A percentile compares a stretch with the other conserved stretches of the same genome.
Evolutionary conservation across 2,113 vertebrate genomes (phyloP).

Genomic region (Anguilla rostrata): DNA sequence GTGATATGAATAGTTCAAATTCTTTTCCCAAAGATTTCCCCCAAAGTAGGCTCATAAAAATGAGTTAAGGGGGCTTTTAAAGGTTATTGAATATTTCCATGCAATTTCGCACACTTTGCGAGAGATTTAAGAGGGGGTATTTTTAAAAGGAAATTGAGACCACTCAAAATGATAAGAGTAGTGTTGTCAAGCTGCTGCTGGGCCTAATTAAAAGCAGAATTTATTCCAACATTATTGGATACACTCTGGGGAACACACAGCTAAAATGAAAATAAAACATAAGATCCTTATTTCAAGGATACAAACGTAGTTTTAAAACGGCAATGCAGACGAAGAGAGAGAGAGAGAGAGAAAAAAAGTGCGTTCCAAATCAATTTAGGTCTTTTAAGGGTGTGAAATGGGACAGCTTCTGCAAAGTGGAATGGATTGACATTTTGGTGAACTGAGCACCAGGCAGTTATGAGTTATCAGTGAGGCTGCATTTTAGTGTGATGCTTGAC

Average conservation of each 20-base stretch:
- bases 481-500: too few relatives aligned
- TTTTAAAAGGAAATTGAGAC: conserved; percentile 64
- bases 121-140: conserved; percentile 59
- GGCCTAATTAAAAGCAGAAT: conserved; percentile 59
- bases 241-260: background rate
- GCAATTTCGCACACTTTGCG: conserved; percentile 60
- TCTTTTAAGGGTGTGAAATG: background rate
- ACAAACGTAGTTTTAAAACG: background rate
- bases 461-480: too few relatives aligned
- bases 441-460: too few relatives aligned
- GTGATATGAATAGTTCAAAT: conserved; percentile 40
- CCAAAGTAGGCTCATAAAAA: conserved; percentile 64
- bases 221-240: conserved; percentile 27
- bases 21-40: conserved; percentile 51
- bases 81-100: conserved; percentile 53
- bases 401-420: too few relatives aligned
- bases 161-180: conserved; percentile 60
- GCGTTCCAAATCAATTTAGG: too few relatives aligned
- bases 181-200: conserved; percentile 51
- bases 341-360: background rate
- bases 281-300: background rate
- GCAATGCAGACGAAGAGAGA: background rate
- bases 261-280: background rate
- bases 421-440: too few relatives aligned
- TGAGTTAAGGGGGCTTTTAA: conserved; percentile 59